Evolutionary conservation across 2,888 invertebrate species (phyloP), one percentile per base, ranked within the genome.

Genomic region (Busseola fusca): DNA sequence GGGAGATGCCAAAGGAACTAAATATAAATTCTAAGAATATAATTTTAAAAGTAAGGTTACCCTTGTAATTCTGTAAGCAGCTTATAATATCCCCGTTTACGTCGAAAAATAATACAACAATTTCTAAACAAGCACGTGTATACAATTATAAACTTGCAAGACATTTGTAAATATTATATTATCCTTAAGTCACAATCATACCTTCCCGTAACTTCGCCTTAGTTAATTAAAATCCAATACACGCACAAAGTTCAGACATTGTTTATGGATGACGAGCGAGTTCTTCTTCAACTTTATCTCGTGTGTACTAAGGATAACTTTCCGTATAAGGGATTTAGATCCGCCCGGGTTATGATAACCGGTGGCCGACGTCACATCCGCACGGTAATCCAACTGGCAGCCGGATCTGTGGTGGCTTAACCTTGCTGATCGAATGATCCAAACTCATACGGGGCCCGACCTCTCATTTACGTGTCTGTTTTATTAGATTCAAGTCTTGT

Each of bases 401-500:
- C 80, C 69, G 67, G 84, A 70, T 76, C 76, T 70, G 68, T 69
- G 64, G 58, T 69, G 69, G 84, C 69, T 72, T 80, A 82, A 80
- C 81, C 77, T 74, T 58, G 10, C 73, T 83, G 73, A 71, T 83
- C 73, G 59, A 67, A 69, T 80, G 68, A 81, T 74, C 73, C 68
- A 57, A 58, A 68, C 69, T 71, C 64, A 82, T 65, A 54, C 64
- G 37, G 69, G 62, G 7, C 56, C 58, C 37, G 69, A 37, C 74
- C 72, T 68, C 54, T 71, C 64, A 76, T 70, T 63, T 81, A 75
- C 69, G 71, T 81, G 74, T 64, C 64, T 56, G 64, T 68, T 40
- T 68, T 78, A 76, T 65, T 72, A 50, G 64, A 64, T 60, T 67
- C 16, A 37, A 37, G 54, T 40, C 30, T 58, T 66, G 57, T 64